Conservation (phyloP, 2,888 invertebrate genomes). For the Volucella zonaria region DNA sequence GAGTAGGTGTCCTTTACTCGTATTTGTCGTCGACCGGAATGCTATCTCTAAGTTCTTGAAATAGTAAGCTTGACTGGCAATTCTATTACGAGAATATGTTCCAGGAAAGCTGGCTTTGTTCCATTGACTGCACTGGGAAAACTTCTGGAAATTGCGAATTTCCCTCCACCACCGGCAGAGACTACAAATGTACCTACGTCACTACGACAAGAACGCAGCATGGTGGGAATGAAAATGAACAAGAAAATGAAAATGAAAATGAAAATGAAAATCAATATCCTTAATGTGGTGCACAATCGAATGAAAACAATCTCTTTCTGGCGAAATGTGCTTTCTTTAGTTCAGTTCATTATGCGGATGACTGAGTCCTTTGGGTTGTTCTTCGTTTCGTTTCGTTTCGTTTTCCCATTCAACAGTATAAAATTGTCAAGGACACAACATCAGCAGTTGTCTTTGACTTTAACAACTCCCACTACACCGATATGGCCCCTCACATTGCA, state of each 20-base stretch:
- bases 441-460: neutral
- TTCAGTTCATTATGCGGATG: slow-evolving; percentile 32
- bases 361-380: slow-evolving; percentile 10
- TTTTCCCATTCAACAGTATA: neutral
- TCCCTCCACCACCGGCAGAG: slow-evolving; percentile 12
- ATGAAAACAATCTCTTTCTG: slow-evolving; percentile 39
- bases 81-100: neutral
- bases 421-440: slow-evolving; percentile 52
- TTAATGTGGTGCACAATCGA: slow-evolving; percentile 30
- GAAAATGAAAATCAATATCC: slow-evolving; percentile 51
- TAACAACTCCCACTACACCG: slow-evolving; percentile 17
- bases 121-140: neutral
- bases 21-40: too few species aligned
- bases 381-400: neutral
- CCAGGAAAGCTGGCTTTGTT: slow-evolving; percentile 3
- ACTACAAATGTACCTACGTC: too few species aligned
- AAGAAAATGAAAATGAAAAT: slow-evolving; percentile 52
- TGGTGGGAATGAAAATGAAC: too few species aligned
- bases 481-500: slow-evolving; percentile 32
- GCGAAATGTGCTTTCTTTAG: slow-evolving; percentile 39
- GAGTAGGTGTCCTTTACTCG: too few species aligned
- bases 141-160: slow-evolving; percentile 9
- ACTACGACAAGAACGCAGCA: too few species aligned
- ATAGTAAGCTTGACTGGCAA: slow-evolving; percentile 7
- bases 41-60: neutral